Base-by-base conservation (phyloP, 2,888 invertebrate species). In the Pseudococcus viburni region DNA sequence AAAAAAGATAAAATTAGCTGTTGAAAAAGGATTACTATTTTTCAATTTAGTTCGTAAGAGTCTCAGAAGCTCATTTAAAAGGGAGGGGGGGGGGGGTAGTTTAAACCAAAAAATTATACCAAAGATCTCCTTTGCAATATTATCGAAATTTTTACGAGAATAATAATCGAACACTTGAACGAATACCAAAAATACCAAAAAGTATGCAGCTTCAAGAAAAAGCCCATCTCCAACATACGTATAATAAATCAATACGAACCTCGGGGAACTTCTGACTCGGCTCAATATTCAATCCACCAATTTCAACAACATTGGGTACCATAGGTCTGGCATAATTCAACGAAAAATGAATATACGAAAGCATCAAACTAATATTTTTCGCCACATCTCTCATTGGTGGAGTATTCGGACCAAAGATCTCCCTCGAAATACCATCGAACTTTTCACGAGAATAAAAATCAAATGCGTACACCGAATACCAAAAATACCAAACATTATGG, bases 261-360 rank as follows among this genome's bases (percentile, higher is more conserved):
- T 59, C 7, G 8, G 88, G 80, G 15, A 89, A 85, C 68, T 46
- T 48, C 83, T 42, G 48, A 1, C 64, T 64, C 9, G 59, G 59
- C 19, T 39, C n/a, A 15, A 88, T 68, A 48, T 73, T 73, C 48
- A 88, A 22, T 22, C 88, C 88, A 33, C 85, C 88, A 33, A 88
- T 33, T 26, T 88, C 85, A 26, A 85, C 85, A 12, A 88, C 88
- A 17, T 59, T 68, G 46, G 85, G 88, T 8, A 85, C 88, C 46
- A 48, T n/a, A 5, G 88, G 85, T 11, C 73, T 39, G 48, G 19
- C 84, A 26, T 22, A 8, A 48, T 51, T 88, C 0, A 85, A 6
- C 15, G 73, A 46, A 22, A 51, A 85, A 59, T 88, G 84, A 12
- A 17, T 17, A 26, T 88, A 46, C 46, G 85, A 11, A 26, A 88